A percentile compares a stretch with the other conserved stretches of the same genome.
These are phyloP conservation scores for Odontophorus gujanensis DNA, from an alignment of 2,113 vertebrate species.

Conservation along the genomic window DNA sequence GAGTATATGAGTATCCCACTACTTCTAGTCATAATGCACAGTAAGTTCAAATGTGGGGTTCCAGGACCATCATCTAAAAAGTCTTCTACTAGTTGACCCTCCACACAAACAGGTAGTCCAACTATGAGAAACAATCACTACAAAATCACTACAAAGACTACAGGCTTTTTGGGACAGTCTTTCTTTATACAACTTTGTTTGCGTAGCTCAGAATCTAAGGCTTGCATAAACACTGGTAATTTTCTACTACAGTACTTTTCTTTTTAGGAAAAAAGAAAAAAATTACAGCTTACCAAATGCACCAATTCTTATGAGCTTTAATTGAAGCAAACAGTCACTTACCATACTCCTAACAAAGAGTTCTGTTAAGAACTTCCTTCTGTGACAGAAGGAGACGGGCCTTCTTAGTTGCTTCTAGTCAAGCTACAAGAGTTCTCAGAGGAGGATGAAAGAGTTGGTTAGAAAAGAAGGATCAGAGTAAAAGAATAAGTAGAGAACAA, in stretches of 20 bases:
- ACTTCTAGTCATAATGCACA: background rate
- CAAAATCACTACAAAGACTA: too few species aligned
- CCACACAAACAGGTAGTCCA: background rate
- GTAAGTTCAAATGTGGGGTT: background rate
- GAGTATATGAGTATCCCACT: background rate
- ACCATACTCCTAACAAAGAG: background rate
- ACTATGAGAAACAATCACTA: background rate
- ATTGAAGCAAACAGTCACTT: background rate
- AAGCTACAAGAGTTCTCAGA: background rate
- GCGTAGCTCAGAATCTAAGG: background rate
- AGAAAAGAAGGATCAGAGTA: slow-evolving; percentile 5
- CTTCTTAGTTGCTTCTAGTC: background rate
- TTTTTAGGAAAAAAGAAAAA: background rate
- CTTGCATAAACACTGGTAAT: background rate
- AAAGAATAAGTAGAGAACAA: background rate
- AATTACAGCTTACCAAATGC: background rate
- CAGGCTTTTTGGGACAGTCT: background rate
- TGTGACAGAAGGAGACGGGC: background rate
- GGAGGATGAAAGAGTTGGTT: slow-evolving; percentile 29
- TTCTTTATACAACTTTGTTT: background rate
- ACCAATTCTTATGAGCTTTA: background rate
- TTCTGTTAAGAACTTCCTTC: background rate
- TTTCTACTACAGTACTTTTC: background rate
- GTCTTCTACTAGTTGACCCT: background rate
- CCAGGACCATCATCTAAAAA: background rate